These are phyloP conservation scores for Helicoverpa assulta DNA, from an alignment of 2,888 invertebrate species.

Conservation along the genomic window DNA sequence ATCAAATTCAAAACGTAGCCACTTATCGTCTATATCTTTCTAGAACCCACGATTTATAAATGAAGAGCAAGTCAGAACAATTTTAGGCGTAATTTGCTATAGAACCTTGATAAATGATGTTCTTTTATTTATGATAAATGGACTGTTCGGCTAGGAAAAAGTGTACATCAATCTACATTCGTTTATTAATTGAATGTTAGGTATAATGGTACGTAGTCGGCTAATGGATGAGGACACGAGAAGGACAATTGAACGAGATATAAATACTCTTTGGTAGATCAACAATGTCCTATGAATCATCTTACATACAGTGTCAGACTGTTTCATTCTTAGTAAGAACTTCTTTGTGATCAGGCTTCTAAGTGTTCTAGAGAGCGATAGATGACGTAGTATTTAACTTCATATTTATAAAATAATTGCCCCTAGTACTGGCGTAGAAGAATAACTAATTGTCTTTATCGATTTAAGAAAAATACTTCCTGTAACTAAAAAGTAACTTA, in stretches of 20 bases:
- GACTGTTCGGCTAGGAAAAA: slow-evolving; percentile 37
- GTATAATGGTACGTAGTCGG: slow-evolving; percentile 17
- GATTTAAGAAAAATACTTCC: too few species aligned
- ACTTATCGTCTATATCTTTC: slow-evolving; percentile 28
- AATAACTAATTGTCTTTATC: too few species aligned
- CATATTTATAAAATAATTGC: neutral
- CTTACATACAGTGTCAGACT: neutral
- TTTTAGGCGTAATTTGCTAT: slow-evolving; percentile 52
- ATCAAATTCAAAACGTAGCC: slow-evolving; percentile 38
- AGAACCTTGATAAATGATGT: slow-evolving; percentile 55
- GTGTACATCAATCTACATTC: slow-evolving; percentile 51
- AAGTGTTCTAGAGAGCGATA: neutral
- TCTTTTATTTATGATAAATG: slow-evolving; percentile 61
- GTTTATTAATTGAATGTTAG: slow-evolving; percentile 51
- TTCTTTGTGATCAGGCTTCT: neutral
- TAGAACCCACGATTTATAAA: slow-evolving; percentile 31
- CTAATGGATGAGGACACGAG: slow-evolving; percentile 26
- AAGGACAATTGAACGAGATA: slow-evolving; percentile 4
- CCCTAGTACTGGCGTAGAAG: neutral
- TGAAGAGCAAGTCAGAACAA: slow-evolving; percentile 35
- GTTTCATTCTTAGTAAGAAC: neutral
- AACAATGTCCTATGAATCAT: neutral
- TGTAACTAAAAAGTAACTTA: too few species aligned
- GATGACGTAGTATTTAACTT: neutral
- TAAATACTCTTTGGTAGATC: slow-evolving; percentile 7